A percentile compares a stretch with the other conserved stretches of the same genome.
Evolutionary conservation across 2,888 invertebrate genomes (phyloP).

Genomic region (Lutraria lutraria): DNA sequence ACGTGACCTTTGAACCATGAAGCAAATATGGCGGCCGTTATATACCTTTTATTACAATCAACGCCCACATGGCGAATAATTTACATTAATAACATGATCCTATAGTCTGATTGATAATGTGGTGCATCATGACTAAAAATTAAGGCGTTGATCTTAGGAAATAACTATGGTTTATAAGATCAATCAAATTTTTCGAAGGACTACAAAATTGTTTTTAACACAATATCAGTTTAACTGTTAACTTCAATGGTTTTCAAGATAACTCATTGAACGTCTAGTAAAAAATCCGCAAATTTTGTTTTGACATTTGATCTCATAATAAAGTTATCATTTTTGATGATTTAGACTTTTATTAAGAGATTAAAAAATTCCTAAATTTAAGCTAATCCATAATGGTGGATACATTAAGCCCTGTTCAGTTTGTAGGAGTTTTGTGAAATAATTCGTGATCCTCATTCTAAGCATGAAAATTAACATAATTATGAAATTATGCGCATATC

Average conservation of each 20-base stretch:
- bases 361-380: too few species aligned
- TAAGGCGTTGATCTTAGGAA: neutral
- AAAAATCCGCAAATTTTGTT: too few species aligned
- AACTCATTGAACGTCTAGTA: too few species aligned
- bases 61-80: neutral
- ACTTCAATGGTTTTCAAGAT: too few species aligned
- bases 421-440: neutral
- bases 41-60: neutral
- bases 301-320: too few species aligned
- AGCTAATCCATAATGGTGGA: too few species aligned
- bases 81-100: neutral
- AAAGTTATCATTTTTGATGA: too few species aligned
- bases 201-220: too few species aligned
- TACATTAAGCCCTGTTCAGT: too few species aligned
- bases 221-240: too few species aligned
- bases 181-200: too few species aligned
- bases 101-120: neutral
- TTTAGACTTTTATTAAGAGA: too few species aligned
- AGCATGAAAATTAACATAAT: neutral
- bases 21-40: slow-evolving; percentile 17
- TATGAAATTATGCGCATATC: neutral
- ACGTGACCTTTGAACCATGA: slow-evolving; percentile 31
- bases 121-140: neutral
- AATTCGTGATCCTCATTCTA: neutral
- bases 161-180: neutral